A percentile compares a stretch with the other conserved stretches of the same genome.
Evolutionary conservation across 2,888 invertebrate species (phyloP).

Genomic region (Drosophila paracracens): DNA sequence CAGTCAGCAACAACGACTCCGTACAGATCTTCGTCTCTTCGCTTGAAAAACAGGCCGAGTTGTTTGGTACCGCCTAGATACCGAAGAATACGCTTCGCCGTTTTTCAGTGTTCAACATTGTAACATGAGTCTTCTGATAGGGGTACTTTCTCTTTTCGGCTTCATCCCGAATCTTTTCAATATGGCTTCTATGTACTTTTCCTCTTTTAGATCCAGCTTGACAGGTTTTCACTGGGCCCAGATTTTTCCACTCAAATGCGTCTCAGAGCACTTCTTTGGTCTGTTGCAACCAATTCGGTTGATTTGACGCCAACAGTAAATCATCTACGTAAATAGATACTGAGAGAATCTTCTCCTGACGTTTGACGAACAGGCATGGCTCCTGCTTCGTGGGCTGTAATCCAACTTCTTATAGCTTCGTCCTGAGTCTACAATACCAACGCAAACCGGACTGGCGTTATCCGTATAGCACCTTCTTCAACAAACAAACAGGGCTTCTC

Average conservation of each 20-base stretch:
- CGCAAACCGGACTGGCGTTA: neutral
- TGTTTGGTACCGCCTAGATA: neutral
- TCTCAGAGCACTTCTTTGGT: neutral
- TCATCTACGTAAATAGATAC: too few species aligned
- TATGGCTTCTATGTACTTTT: neutral
- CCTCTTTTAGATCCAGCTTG: neutral
- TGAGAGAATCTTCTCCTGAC: neutral
- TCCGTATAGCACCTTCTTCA: neutral
- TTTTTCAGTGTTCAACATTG: neutral
- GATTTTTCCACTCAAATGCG: neutral
- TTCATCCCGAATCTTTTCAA: neutral
- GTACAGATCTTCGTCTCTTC: neutral
- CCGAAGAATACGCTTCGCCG: neutral
- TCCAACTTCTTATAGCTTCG: conserved; percentile 1
- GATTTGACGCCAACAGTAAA: neutral
- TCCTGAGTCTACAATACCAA: neutral
- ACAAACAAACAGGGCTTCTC: neutral
- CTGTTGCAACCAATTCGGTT: conserved; percentile 6
- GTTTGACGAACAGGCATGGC: conserved; percentile 2
- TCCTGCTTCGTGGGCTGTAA: conserved; percentile 2
- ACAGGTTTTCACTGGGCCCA: neutral
- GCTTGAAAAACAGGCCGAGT: neutral
- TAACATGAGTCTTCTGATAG: neutral
- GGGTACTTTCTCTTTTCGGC: neutral
- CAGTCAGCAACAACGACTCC: neutral